phyloP scores from a whole-genome alignment of 2,888 invertebrate species.

The Trachelus stipa region DNA sequence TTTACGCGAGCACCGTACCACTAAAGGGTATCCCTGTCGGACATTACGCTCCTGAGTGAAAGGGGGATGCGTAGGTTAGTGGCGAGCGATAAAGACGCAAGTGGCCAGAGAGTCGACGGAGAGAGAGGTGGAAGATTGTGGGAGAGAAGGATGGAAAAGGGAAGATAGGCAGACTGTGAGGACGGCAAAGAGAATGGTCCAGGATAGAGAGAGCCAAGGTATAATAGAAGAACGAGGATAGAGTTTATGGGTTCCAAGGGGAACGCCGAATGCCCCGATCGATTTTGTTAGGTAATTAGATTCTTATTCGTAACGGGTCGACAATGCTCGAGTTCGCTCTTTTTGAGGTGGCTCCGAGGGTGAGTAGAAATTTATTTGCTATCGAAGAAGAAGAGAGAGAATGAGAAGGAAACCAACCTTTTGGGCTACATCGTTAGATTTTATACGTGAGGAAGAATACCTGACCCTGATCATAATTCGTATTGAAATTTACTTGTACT shows the following conservation, averaged over 20 bases:
- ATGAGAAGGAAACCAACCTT: background rate
- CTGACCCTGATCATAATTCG: background rate
- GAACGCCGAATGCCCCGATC: conserved; percentile 20
- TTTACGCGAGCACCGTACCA: conserved; percentile 32
- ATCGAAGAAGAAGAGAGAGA: background rate
- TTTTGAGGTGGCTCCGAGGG: background rate
- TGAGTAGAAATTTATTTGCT: conserved; percentile 3
- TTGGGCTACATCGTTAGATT: background rate
- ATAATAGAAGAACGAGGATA: conserved; percentile 25
- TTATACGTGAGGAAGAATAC: background rate
- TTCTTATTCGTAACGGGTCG: conserved; percentile 4
- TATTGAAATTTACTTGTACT: background rate
- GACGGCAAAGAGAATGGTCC: conserved; percentile 8
- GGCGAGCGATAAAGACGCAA: conserved; percentile 19
- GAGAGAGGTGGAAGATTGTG: background rate
- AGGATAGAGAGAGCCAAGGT: conserved; percentile 15
- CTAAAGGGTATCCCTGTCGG: conserved; percentile 32
- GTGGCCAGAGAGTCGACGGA: conserved; percentile 13
- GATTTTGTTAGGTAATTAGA: conserved; percentile 19
- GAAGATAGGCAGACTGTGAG: conserved; percentile 14
- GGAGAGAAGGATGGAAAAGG: conserved; percentile 8
- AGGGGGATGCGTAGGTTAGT: conserved; percentile 9
- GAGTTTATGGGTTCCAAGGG: conserved; percentile 26
- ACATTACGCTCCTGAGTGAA: conserved; percentile 24
- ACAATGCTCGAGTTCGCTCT: background rate